phyloP scores from a whole-genome alignment of 92 coral and sea anemone species.

The Virgularia gustaviana region DNA sequence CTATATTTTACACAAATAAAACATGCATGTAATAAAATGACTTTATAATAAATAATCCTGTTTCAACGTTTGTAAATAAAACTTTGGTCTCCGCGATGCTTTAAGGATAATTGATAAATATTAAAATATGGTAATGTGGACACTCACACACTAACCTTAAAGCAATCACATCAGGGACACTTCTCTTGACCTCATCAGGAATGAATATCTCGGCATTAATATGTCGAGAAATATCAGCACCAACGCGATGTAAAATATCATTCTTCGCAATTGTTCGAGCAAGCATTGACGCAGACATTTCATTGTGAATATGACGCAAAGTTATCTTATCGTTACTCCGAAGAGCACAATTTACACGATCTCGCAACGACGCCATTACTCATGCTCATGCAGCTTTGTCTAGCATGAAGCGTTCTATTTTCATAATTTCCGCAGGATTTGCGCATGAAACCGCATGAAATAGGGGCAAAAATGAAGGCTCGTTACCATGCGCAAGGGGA shows the following conservation, averaged over 20 bases:
- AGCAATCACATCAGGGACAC: neutral
- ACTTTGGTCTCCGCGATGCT: neutral
- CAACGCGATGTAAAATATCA: neutral
- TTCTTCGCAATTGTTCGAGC: neutral
- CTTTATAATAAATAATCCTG: too few relatives aligned
- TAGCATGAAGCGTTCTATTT: neutral
- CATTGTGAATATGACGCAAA: neutral
- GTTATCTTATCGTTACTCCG: neutral
- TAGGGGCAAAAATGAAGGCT: neutral
- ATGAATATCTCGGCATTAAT: constrained; percentile 3
- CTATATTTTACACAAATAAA: neutral
- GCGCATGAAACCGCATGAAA: neutral
- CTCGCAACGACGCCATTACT: neutral
- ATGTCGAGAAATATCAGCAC: neutral
- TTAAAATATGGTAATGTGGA: too few relatives aligned
- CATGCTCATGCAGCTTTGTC: neutral
- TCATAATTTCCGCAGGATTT: neutral
- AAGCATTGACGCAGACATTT: neutral
- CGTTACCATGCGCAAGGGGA: neutral
- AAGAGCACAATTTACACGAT: neutral
- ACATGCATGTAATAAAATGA: neutral
- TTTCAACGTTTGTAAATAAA: neutral
- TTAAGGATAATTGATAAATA: too few relatives aligned
- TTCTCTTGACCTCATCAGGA: neutral
- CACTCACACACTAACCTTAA: neutral